Conservation (phyloP, 2,113 vertebrate genomes). For the Hippocampus abdominalis region DNA sequence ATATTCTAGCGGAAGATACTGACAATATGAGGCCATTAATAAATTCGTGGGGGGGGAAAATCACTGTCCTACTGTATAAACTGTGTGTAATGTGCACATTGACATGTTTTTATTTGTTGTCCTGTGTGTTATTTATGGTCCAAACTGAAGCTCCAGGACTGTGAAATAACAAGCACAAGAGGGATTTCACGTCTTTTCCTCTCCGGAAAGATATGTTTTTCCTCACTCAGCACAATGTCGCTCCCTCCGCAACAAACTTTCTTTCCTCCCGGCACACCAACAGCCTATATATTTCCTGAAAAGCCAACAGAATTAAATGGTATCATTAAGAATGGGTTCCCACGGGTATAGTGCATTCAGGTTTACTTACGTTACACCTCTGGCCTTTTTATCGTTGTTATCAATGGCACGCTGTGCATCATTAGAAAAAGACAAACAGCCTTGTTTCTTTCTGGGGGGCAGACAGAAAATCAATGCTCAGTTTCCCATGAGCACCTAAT, state of each 20-base stretch:
- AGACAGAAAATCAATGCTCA: slow-evolving; percentile 82
- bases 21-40: slow-evolving; percentile 65
- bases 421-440: slow-evolving; percentile 73
- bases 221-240: slow-evolving; percentile 45
- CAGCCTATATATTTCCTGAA: slow-evolving; percentile 39
- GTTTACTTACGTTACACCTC: slow-evolving; percentile 63
- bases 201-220: slow-evolving; percentile 60
- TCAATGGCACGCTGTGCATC: slow-evolving; percentile 72
- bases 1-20: slow-evolving; percentile 30
- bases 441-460: slow-evolving; percentile 48
- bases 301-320: slow-evolving; percentile 57
- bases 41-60: slow-evolving; percentile 46
- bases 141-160: slow-evolving; percentile 70
- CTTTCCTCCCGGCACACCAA: slow-evolving; percentile 37
- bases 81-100: slow-evolving; percentile 27
- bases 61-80: slow-evolving; percentile 29
- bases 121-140: slow-evolving; percentile 46
- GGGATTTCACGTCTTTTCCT: slow-evolving; percentile 71
- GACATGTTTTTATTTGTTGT: slow-evolving; percentile 60
- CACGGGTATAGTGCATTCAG: slow-evolving; percentile 57
- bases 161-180: slow-evolving; percentile 80
- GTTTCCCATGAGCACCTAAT: slow-evolving; percentile 79
- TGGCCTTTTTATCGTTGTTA: slow-evolving; percentile 72
- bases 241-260: slow-evolving; percentile 60
- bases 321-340: slow-evolving; percentile 65